Base-by-base conservation (phyloP, 1,140 invertebrate genomes). In the Bombus pascuorum region DNA sequence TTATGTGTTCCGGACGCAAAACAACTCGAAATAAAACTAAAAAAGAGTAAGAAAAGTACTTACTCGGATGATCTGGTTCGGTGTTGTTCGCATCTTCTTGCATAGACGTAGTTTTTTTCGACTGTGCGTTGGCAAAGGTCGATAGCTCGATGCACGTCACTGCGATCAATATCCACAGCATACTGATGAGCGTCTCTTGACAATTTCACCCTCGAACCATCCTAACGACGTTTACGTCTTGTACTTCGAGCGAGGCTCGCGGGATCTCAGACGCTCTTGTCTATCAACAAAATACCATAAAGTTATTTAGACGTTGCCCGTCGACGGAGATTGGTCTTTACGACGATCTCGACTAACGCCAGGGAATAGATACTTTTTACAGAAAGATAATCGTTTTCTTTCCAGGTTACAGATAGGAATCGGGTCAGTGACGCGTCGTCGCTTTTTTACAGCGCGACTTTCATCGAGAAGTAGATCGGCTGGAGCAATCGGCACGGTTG, bases 101-200 rank as follows among this genome's bases (percentile, higher is more conserved):
- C 74, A 91, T 81, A 65, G 83, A 81, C 84, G 88, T 91, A 22
- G 90, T 83, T 81, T 88, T 91, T 83, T 93, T 91, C 88, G 89
- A 91, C 86, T 94, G 93, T 92, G 93, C 94, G 85, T 86, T 93
- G 62, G 90, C 93, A 81, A 94, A 91, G 73, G 92, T 93, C 87
- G 93, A 93, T 91, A 94, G 89, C 91, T 92, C 93, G 90, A 94
- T 90, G 90, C 92, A 94, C 89, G 92, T 91, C 66, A 94, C 86
- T 42, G 93, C 89, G 78, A 93, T 90, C 86, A 93, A 92, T 91
- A 93, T 92, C 92, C 91, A 92, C 91, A 93, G 81, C 92, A 93
- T 91, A 87, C 90, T 91, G 87, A 89, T 81, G 72, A 88, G 81
- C 86, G 84, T 91, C 86, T 88, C 89, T 86, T 88, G 72, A 81